Percentiles rank a stretch among this genome's conserved stretches.
Conservation (phyloP, 2,113 vertebrate species). For the Scalopus aquaticus region DNA sequence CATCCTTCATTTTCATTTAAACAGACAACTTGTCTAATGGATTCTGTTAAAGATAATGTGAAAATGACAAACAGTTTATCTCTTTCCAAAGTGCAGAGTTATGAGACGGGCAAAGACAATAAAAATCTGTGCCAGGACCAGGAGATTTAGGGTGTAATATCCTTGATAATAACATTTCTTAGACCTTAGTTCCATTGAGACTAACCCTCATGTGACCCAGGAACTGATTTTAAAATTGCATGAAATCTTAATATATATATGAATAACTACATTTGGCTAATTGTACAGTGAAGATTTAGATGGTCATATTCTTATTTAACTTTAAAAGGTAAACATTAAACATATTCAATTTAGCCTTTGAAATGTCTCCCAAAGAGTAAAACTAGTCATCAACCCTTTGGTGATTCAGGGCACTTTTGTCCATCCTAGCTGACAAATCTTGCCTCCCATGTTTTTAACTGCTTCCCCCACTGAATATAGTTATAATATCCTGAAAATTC, state of each 20-base stretch:
- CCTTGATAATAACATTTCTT: background rate
- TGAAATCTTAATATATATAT: background rate
- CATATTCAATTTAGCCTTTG: conserved; percentile 33
- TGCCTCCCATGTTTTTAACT: background rate
- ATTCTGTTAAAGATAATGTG: background rate
- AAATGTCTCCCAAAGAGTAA: background rate
- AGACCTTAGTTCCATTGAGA: background rate
- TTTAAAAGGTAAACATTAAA: conserved; percentile 16
- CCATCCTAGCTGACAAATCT: background rate
- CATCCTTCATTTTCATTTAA: background rate
- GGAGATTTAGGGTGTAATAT: no score
- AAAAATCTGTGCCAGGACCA: background rate
- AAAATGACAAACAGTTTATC: background rate
- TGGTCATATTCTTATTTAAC: background rate
- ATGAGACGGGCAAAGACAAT: background rate
- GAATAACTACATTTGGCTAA: background rate
- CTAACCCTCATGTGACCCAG: background rate
- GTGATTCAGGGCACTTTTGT: background rate
- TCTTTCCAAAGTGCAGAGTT: background rate
- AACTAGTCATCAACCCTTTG: background rate
- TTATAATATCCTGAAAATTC: background rate
- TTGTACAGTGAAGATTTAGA: background rate
- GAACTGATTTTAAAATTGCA: background rate
- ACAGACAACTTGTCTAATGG: background rate
- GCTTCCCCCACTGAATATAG: background rate